Evolutionary conservation across 2,113 vertebrate genomes (phyloP), one percentile per base, ranked within the genome.

Genomic region (Eulemur macaco): DNA sequence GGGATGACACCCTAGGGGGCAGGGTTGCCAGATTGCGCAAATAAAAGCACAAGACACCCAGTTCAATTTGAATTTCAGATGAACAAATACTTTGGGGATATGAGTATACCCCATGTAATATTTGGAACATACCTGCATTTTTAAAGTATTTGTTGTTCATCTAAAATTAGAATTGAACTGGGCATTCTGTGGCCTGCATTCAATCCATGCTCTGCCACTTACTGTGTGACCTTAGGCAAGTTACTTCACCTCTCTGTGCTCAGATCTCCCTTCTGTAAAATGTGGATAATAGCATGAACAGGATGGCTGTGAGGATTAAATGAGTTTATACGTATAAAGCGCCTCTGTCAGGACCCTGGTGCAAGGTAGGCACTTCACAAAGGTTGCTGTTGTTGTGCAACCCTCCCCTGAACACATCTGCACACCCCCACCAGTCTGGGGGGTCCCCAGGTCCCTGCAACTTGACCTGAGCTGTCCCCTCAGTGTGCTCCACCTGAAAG

Each of bases 1-100:
- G 31, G 9, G 20, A 50, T 3, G 34, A 29, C 0, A 3, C 10
- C 39, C 1, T 5, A 34, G 29, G 29, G 20, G 25, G 21, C 2
- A 42, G 50, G 6, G 23, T 6, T 58, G 84, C 54, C 17, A 42
- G 18, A 17, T 2, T 31, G 29, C 7, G 1, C 12, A n/a, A 23
- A 9, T 14, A 10, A n/a, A 71, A 86, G 39, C 4, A 31, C 13
- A 64, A 64, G 29, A 18, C n/a, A 42, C 64, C 47, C 45, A 14
- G 83, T 34, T 47, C 47, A 31, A 45, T 81, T 37, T 27, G 12
- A 21, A 47, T 54, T 27, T 71, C 45, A 69, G 71, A 56, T 25
- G 50, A 47, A 73, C 31, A n/a, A 56, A 73, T 18, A 29, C 25
- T 42, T 50, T 20, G 39, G 42, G 31, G 47, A 37, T 63, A 3